Conservation (phyloP, 2,113 vertebrate species). For the Salminus brasiliensis region DNA sequence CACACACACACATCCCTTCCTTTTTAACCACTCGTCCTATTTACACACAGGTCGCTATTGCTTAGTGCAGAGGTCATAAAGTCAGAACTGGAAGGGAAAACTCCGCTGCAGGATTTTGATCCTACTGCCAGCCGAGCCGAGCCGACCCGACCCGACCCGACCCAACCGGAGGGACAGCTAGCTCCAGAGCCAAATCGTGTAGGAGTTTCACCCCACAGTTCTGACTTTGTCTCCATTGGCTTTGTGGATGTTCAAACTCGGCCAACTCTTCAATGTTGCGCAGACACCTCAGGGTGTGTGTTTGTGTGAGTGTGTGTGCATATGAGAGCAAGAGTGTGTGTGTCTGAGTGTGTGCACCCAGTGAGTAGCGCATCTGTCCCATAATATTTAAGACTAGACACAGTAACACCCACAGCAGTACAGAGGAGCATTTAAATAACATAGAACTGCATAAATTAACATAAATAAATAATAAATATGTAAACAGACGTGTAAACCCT, state of each 20-base stretch:
- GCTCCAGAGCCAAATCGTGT: no score
- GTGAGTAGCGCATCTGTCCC: neutral
- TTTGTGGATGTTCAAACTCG: no score
- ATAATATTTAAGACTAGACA: neutral
- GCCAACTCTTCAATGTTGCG: no score
- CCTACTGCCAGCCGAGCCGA: no score
- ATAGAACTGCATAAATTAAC: slow-evolving; percentile 23
- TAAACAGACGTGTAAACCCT: neutral
- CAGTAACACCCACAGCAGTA: neutral
- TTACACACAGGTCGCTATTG: slow-evolving; percentile 17
- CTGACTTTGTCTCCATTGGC: no score
- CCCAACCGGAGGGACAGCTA: no score
- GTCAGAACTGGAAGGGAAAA: no score
- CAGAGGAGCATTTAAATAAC: neutral
- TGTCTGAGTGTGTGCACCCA: slow-evolving; percentile 1
- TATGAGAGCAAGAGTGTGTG: slow-evolving; percentile 4
- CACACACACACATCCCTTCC: neutral
- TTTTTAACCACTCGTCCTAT: neutral
- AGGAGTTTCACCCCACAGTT: no score
- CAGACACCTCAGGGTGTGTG: no score
- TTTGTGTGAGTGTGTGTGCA: slow-evolving; percentile 29
- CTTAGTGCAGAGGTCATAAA: neutral
- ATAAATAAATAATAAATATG: slow-evolving; percentile 24
- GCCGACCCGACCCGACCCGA: no score
- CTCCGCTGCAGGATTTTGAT: no score